Percentiles rank a stretch among this genome's conserved stretches.
phyloP scores from a whole-genome alignment of 2,888 invertebrate species.

The Gymnosoma rotundatum region DNA sequence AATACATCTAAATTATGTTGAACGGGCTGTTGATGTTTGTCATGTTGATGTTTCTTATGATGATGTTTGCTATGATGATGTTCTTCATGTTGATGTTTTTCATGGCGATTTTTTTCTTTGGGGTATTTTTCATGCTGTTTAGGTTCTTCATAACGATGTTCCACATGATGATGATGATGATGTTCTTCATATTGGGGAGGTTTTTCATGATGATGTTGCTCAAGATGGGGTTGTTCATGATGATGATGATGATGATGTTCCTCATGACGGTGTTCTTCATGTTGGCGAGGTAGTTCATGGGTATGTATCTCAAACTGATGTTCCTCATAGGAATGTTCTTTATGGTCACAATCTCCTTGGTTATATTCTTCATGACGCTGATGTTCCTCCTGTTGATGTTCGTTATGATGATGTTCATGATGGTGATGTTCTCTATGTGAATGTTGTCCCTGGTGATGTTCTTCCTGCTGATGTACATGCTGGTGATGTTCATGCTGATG shows the following conservation, averaged over 20 bases:
- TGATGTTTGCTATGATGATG: conserved; percentile 69
- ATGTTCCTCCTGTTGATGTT: conserved; percentile 71
- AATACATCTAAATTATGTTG: too few species aligned
- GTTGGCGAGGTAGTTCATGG: conserved; percentile 40
- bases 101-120: too few species aligned
- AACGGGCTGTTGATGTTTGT: too few species aligned
- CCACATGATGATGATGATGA: too few species aligned
- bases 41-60: too few species aligned
- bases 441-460: conserved; percentile 67
- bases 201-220: too few species aligned
- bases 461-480: conserved; percentile 72
- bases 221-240: conserved; percentile 72
- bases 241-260: conserved; percentile 64
- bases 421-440: conserved; percentile 65
- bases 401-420: conserved; percentile 70
- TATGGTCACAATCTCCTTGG: conserved; percentile 56
- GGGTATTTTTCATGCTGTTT: too few species aligned
- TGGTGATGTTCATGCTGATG: conserved; percentile 73
- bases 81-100: conserved; percentile 61
- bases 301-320: conserved; percentile 64
- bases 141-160: too few species aligned
- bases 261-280: conserved; percentile 1
- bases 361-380: conserved; percentile 73
- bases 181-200: too few species aligned
- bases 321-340: conserved; percentile 77